Conservation (phyloP, 2,797 vertebrate species). For the Acipenser transmontanus region DNA sequence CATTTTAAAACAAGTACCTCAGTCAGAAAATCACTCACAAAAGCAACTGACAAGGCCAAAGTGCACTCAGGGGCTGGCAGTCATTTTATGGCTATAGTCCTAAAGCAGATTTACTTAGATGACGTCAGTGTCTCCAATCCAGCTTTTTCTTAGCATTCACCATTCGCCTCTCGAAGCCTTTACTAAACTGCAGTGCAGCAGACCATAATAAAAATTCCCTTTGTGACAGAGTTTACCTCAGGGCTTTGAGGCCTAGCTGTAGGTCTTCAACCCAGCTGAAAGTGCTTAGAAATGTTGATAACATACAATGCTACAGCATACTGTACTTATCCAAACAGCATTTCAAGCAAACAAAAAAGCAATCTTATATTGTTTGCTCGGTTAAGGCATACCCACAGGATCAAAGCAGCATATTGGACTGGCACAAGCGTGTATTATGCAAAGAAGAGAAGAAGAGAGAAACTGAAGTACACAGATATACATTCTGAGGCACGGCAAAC, state of each 20-base stretch:
- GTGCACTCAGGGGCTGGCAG: conserved; percentile 72
- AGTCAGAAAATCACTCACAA: conserved; percentile 33
- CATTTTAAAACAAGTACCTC: no score
- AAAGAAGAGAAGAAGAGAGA: no score
- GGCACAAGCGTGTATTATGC: no score
- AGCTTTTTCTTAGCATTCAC: conserved; percentile 75
- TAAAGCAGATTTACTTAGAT: conserved; percentile 86
- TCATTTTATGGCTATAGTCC: conserved; percentile 75
- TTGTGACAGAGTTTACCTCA: conserved; percentile 75
- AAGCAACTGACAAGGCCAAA: conserved; percentile 78
- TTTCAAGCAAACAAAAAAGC: conserved; percentile 31
- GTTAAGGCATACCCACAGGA: conserved; percentile 31
- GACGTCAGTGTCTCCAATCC: conserved; percentile 88
- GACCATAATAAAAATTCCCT: conserved; percentile 79
- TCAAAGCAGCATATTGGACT: no score
- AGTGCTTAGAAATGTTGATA: conserved; percentile 41
- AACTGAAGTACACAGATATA: no score
- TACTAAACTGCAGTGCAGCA: conserved; percentile 69
- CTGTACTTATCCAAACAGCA: conserved; percentile 42
- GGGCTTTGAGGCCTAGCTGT: conserved; percentile 59
- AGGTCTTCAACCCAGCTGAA: conserved; percentile 40
- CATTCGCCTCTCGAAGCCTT: conserved; percentile 59
- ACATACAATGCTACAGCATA: conserved; percentile 32
- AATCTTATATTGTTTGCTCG: conserved; percentile 10
- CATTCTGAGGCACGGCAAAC: no score